Evolutionary conservation across 2,888 invertebrate genomes (phyloP).

Genomic region (Oxystoma pomonae): DNA sequence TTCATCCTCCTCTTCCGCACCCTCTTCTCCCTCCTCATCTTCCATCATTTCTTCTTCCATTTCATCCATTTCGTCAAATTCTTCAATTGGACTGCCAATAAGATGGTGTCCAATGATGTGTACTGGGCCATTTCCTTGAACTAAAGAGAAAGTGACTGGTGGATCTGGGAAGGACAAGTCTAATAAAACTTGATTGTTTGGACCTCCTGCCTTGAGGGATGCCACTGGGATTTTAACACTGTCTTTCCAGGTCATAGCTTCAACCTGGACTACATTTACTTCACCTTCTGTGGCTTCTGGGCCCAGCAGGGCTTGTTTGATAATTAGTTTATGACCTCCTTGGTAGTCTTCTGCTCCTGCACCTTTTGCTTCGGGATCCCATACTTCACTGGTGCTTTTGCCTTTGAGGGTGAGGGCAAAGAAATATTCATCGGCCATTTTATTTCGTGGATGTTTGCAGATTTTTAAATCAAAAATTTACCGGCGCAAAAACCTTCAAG

Average conservation of each 20-base stretch:
- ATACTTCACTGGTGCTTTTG: constrained; percentile 68
- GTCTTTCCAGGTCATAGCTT: constrained; percentile 74
- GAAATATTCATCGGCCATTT: constrained; percentile 86
- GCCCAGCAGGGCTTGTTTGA: constrained; percentile 77
- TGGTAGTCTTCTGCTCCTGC: constrained; percentile 59
- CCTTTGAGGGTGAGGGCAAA: constrained; percentile 78
- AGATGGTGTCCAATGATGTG: constrained; percentile 82
- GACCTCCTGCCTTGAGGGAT: constrained; percentile 73
- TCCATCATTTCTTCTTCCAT: constrained; percentile 76
- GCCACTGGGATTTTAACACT: constrained; percentile 81
- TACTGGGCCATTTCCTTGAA: constrained; percentile 69
- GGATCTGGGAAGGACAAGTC: constrained; percentile 85
- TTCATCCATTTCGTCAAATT: constrained; percentile 75
- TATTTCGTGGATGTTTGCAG: constrained; percentile 61
- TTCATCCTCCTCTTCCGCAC: constrained; percentile 68
- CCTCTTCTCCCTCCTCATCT: constrained; percentile 75
- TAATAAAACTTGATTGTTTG: constrained; percentile 64
- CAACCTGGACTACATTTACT: constrained; percentile 49
- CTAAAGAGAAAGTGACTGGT: constrained; percentile 75
- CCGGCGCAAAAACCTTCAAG: constrained; percentile 30
- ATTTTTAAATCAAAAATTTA: constrained; percentile 47
- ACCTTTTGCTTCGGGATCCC: constrained; percentile 75
- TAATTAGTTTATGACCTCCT: constrained; percentile 74
- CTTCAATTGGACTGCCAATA: constrained; percentile 68
- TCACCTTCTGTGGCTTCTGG: constrained; percentile 69